Base-by-base conservation (phyloP, 2,113 vertebrate genomes). In the Anas platyrhynchos region DNA sequence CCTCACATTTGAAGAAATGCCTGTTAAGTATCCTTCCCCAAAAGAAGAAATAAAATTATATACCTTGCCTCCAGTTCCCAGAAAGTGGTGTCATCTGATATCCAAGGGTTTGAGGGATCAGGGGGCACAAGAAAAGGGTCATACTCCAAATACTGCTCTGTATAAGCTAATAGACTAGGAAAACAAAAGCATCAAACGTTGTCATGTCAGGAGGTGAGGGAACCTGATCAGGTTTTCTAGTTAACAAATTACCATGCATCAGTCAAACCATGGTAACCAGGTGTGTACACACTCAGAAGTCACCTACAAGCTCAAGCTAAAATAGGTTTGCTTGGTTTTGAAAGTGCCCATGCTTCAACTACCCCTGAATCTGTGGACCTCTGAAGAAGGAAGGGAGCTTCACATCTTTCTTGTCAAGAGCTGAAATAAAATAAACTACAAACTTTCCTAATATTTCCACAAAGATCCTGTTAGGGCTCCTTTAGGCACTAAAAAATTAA, bases 101-200 rank as follows among this genome's bases (percentile, higher is more conserved):
- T 98, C 99, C 99, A 99, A 44, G 99, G 99, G 75, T 99, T 99
- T 69, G 99, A 99, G 55, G 99, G 99, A 93, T 99, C 99, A 91
- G 99, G 98, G 73, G 98, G 98, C 32, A 98, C 98, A 95, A 99
- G 98, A 96, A 99, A 99, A 11, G 99, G 99, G 97, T 99, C 99
- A n/a, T 99, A 99, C 97, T 99, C 99, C 96, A 99, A 89, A 96
- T 99, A 99, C 97, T 99, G 99, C 96, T 99, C 99, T 44, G 99
- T 99, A 96, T 99, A 99, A 88, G 97, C 98, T 98, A 99, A 96
- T 93, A 99, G 98, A 97, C 99, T 99, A 88, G 78, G 72, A 91
- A 96, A 94, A 96, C 32, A 97, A 91, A 86, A 97, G 26, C 29
- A 91, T 54, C 36, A 56, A 75, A 93, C 2, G 73, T 66, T 56